phyloP scores from a whole-genome alignment of 2,797 vertebrate genomes.

The Alcedo quadribrachys region DNA sequence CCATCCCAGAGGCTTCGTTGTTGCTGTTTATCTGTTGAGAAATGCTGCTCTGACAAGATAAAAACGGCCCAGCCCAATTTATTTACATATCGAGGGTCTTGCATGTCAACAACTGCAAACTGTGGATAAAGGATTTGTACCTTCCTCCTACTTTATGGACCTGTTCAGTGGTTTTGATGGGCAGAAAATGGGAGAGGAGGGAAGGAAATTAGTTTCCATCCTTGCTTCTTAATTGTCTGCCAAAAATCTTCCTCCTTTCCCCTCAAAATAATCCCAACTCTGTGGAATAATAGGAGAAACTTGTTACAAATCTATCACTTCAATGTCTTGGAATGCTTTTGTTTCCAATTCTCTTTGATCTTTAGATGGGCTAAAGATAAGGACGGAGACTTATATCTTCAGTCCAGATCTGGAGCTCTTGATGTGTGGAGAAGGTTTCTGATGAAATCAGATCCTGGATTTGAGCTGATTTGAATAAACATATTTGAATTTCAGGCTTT shows the following conservation, averaged over 20 bases:
- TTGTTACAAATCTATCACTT: slow-evolving; percentile 34
- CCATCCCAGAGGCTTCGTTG: neutral
- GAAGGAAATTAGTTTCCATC: slow-evolving; percentile 8
- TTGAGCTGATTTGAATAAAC: slow-evolving; percentile 8
- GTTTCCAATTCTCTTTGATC: slow-evolving; percentile 42
- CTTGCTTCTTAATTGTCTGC: neutral
- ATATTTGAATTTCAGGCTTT: neutral
- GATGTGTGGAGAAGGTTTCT: neutral
- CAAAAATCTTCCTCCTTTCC: neutral
- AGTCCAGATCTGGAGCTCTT: neutral
- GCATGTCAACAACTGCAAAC: slow-evolving; percentile 72
- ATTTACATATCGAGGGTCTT: slow-evolving; percentile 61
- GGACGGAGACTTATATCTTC: neutral
- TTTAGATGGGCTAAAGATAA: slow-evolving; percentile 37
- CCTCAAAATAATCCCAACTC: neutral
- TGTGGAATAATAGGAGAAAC: slow-evolving; percentile 2
- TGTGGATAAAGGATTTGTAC: slow-evolving; percentile 75
- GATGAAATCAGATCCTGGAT: neutral
- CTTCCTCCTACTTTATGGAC: slow-evolving; percentile 69
- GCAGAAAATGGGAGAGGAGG: neutral
- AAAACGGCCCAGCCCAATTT: slow-evolving; percentile 25
- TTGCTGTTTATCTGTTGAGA: slow-evolving; percentile 63
- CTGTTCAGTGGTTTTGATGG: slow-evolving; percentile 38
- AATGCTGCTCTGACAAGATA: slow-evolving; percentile 36
- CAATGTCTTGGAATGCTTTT: slow-evolving; percentile 21